Evolutionary conservation across 2,113 vertebrate genomes (phyloP), one percentile per base, ranked within the genome.

Genomic region (Serilophus lunatus): DNA sequence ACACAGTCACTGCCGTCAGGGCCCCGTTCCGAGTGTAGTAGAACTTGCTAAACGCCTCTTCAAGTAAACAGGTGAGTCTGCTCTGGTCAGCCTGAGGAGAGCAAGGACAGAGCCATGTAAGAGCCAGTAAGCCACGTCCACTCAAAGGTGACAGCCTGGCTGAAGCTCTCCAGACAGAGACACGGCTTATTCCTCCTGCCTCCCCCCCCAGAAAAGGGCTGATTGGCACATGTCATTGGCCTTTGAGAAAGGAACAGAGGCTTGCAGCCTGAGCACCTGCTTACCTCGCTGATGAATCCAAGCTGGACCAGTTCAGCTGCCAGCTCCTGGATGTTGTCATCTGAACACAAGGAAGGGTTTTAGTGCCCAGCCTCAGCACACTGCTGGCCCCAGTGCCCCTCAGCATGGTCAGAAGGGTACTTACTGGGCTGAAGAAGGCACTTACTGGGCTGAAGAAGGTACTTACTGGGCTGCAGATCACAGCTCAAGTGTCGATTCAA

Each of bases 401-500:
- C 0, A 2, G 31, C 26, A 10, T 0, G 4, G 40, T 38, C 68
- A 54, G 24, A 44, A 35, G n/a, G 36, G n/a, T 59, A 98, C 98
- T 98, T 92, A 99, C 98, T 99, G 96, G 98, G 98, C 98, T 99
- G 98, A 9, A 33, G 49, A 33, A 40, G 38, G 45, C 74, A 98
- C 99, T 98, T 96, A 99, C 99, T 99, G 96, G 98, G 98, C 98
- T 99, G 98, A 11, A 33, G 49, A 33, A 40, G 36, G n/a, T 59
- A 98, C 98, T 98, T 92, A 99, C 98, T 99, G 96, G 99, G 99
- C 98, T 99, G 98, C 92, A 99, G 98, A 97, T 99, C 99, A 97
- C 99, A 99, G 98, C 99, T 99, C 96, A 99, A 96, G 97, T 99
- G 99, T 95, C 99, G 98, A 97, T 99, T 99, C 96, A 99, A 86